These are phyloP conservation scores for Tupiocoris notatus DNA, from an alignment of 2,888 invertebrate genomes.

Conservation along the genomic window DNA sequence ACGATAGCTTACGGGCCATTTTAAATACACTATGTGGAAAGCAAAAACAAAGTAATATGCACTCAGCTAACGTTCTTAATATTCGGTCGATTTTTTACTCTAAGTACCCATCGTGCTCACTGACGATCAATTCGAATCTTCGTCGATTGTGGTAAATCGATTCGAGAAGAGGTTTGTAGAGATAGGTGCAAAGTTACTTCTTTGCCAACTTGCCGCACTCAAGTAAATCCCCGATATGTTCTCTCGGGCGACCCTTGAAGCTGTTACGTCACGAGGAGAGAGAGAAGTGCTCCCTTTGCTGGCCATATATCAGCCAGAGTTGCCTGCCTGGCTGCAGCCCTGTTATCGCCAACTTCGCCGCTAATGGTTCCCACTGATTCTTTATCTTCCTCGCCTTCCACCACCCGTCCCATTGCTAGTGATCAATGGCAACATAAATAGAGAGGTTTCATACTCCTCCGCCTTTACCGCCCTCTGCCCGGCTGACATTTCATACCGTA, in stretches of 20 bases:
- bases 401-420: constrained; percentile 27
- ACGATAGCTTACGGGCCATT: too few species aligned
- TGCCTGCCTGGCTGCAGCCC: constrained; percentile 10
- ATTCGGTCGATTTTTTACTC: too few species aligned
- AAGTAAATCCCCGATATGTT: constrained; percentile 29
- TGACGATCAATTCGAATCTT: too few species aligned
- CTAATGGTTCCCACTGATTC: constrained; percentile 40
- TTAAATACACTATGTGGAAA: too few species aligned
- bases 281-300: neutral
- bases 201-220: constrained; percentile 26
- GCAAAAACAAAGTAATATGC: too few species aligned
- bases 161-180: constrained; percentile 3
- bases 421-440: constrained; percentile 42
- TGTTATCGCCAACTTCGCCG: constrained; percentile 33
- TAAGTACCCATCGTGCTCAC: too few species aligned
- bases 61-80: too few species aligned
- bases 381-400: constrained; percentile 39
- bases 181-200: constrained; percentile 30
- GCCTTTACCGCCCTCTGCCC: neutral
- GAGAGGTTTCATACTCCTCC: constrained; percentile 15
- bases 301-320: constrained; percentile 27
- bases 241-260: neutral
- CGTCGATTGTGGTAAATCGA: constrained; percentile 28
- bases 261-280: constrained; percentile 6
- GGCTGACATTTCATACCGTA: neutral